Base-by-base conservation (phyloP, 2,113 vertebrate species). In the Progne subis region DNA sequence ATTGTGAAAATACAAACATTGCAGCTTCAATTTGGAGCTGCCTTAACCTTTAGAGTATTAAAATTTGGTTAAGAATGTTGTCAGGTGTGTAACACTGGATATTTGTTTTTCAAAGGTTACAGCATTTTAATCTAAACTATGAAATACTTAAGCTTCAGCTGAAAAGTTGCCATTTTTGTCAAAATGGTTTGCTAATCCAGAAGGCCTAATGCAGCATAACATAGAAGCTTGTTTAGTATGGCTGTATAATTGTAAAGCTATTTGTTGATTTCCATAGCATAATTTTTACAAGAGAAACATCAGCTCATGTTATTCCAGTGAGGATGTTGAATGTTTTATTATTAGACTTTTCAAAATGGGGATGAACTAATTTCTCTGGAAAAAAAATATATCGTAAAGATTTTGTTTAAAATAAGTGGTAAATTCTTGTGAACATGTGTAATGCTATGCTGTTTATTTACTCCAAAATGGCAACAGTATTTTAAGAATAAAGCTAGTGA, bases 401-500 rank as follows among this genome's bases (percentile, higher is more conserved):
- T 96, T 95, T 96, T 95, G 96, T 89, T 97, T 97, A 90, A 95
- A 96, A 61, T 97, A 95, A 89, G 18, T 97, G 93, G 90, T 97
- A 97, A 97, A 97, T 97, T 97, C 64, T 94, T 95, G 96, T 98
- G 97, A 97, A 97, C 92, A 91, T 47, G 72, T 97, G 94, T 96
- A 97, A 97, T 95, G 96, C 93, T 95, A 96, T 93, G 92, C 97
- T 97, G 97, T 98, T 90, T 95, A 95, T 97, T 95, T 95, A 97
- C 92, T 97, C 84, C 29, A 91, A 97, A 96, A 95, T 97, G 86
- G 96, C 96, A 96, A 97, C 97, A 95, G 81, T 98, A 98, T 98
- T 98, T 98, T 98, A 96, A 97, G 94, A 98, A 96, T 96, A 97
- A 98, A 98, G 76, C 63, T 72, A 86, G 95, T 94, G 78, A 95